Conservation (phyloP, 2,888 invertebrate species). For the Heteropelma amictum region DNA sequence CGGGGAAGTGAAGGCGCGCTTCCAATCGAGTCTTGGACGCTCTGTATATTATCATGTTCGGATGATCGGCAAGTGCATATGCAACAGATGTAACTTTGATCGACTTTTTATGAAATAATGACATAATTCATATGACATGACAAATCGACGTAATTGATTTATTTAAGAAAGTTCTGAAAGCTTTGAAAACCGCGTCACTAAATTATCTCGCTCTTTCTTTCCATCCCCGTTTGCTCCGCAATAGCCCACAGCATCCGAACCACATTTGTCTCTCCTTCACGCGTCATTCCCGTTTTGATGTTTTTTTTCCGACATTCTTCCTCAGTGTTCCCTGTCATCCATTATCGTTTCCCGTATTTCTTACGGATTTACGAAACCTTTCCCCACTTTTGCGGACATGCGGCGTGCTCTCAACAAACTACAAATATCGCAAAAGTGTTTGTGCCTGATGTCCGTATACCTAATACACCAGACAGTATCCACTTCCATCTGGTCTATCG, state of each 20-base stretch:
- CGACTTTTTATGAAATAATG: too few relatives aligned
- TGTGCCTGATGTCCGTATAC: background rate
- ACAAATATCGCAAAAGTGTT: background rate
- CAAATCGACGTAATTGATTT: too few relatives aligned
- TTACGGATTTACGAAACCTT: conserved; percentile 44
- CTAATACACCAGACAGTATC: background rate
- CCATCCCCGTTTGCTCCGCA: conserved; percentile 1
- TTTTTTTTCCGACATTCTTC: background rate
- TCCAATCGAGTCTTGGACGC: too few relatives aligned
- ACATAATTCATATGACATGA: too few relatives aligned
- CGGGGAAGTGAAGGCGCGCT: too few relatives aligned
- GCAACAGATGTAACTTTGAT: too few relatives aligned
- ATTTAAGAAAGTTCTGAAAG: too few relatives aligned
- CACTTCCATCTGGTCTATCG: background rate
- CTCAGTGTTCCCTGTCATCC: background rate
- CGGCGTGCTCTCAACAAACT: background rate
- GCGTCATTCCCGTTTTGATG: conserved; percentile 34
- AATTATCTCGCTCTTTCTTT: conserved; percentile 14
- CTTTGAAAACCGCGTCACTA: too few relatives aligned
- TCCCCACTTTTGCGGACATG: conserved; percentile 13
- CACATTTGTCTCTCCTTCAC: conserved; percentile 15
- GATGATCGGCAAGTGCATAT: too few relatives aligned
- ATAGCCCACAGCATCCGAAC: conserved; percentile 8
- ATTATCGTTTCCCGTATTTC: conserved; percentile 39
- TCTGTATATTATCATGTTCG: too few relatives aligned